Conservation (phyloP, 2,797 vertebrate species). For the Falco naumanni region DNA sequence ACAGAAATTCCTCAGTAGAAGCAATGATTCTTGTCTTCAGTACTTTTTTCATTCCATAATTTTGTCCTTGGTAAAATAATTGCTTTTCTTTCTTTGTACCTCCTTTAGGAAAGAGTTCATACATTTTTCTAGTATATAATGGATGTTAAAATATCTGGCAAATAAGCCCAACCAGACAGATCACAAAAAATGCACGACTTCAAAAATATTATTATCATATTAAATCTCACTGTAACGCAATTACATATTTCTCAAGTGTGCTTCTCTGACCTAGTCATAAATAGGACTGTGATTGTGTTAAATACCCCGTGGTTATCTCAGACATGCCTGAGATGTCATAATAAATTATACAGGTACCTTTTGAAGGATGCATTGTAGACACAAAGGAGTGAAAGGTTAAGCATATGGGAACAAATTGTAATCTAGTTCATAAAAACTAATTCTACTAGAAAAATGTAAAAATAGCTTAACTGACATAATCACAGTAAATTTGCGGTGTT, state of each 20-base stretch:
- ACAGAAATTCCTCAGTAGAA: not conserved
- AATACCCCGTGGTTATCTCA: not conserved
- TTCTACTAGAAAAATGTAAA: not conserved
- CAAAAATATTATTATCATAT: not conserved
- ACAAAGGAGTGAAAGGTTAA: not conserved
- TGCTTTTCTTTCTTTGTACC: not conserved
- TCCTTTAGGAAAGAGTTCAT: not conserved
- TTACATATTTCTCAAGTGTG: not conserved
- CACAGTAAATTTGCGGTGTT: not conserved
- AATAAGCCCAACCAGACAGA: not conserved
- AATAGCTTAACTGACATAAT: not conserved
- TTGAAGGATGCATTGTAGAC: not conserved
- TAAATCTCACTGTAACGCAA: not conserved
- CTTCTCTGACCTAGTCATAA: not conserved
- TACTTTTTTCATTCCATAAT: not conserved
- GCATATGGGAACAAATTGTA: not conserved
- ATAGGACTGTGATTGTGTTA: not conserved
- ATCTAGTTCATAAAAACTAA: not conserved
- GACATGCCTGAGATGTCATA: not conserved
- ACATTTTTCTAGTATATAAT: not conserved
- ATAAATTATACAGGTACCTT: not conserved
- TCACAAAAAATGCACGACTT: not conserved
- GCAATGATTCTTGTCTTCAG: not conserved
- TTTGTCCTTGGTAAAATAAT: not conserved
- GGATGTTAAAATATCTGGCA: not conserved